A percentile compares a stretch with the other conserved stretches of the same genome.
Evolutionary conservation across 2,888 invertebrate genomes (phyloP).

Genomic region (Perdita meconis): DNA sequence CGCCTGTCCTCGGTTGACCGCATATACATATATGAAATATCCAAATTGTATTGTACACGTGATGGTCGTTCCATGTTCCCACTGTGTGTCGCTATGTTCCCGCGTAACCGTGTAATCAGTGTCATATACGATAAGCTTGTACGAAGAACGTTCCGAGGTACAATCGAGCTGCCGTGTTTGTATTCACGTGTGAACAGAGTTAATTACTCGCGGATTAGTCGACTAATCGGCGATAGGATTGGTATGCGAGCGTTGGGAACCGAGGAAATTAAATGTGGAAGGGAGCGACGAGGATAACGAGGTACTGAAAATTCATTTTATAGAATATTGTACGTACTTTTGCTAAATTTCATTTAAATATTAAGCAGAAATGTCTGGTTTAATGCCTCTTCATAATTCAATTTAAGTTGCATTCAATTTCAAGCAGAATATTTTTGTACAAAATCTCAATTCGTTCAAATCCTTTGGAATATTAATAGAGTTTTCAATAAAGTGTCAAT

Average conservation of each 20-base stretch:
- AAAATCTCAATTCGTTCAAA: no score
- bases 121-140: not conserved
- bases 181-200: not conserved
- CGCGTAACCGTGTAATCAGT: slow-evolving; percentile 1
- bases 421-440: no score
- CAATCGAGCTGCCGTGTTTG: slow-evolving; percentile 1
- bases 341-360: no score
- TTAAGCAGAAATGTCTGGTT: no score
- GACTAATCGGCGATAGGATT: slow-evolving; percentile 1
- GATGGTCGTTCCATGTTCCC: not conserved
- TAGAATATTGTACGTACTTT: no score
- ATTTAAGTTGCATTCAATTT: no score
- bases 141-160: not conserved
- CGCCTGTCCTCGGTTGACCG: not conserved
- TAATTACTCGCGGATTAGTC: slow-evolving; percentile 15
- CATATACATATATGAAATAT: not conserved
- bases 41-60: slow-evolving; percentile 4
- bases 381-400: no score
- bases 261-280: slow-evolving; percentile 10
- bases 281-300: not conserved
- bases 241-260: not conserved
- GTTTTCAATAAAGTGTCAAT: no score
- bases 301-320: not conserved
- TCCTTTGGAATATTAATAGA: no score
- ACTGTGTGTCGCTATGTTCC: not conserved